Evolutionary conservation across 2,888 invertebrate genomes (phyloP), one percentile per base, ranked within the genome.

Genomic region (Melanchra persicariae): DNA sequence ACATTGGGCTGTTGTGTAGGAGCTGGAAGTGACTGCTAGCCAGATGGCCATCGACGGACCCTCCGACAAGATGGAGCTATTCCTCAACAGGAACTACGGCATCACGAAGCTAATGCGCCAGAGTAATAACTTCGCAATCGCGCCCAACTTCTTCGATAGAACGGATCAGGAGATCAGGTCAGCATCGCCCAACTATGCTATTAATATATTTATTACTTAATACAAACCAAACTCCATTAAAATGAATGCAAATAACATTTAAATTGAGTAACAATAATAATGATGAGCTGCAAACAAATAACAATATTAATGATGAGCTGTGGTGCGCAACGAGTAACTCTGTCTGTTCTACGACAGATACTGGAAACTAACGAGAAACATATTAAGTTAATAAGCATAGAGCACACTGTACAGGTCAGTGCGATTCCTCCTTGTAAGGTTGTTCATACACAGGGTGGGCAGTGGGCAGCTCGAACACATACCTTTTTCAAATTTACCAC

Each of bases 21-120:
- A 97, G 81, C 97, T 97, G 92, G 96, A 97, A 65, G 95, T 97
- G 57, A 92, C 93, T 60, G 97, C 98, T 0, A 94, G 97, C 5
- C 97, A 98, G 89, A 94, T 99, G 86, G 99, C 99, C 0, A 98
- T 99, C 78, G 99, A 99, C 93, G 97, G 98, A 52, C 99, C 99
- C 0, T 99, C 99, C 0, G 97, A 97, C 61, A 99, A 99, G 91
- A 97, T 99, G 88, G 96, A 98, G 82, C 97, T 97, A 45, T 99
- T 99, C 93, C 94, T 99, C 26, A 96, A 96, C 52, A 98, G 98
- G 91, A 98, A 99, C 92, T 99, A 99, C 92, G 96, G 96, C 24
- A 76, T 96, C 37, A 86, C 90, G 22, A 86, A 86, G 4, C 91
- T 96, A 34, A 34, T 92, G 17, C 93, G 97, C 0, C 95, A 95